Base-by-base conservation (phyloP, 1,140 invertebrate genomes). In the Schlechtendalia chinensis region DNA sequence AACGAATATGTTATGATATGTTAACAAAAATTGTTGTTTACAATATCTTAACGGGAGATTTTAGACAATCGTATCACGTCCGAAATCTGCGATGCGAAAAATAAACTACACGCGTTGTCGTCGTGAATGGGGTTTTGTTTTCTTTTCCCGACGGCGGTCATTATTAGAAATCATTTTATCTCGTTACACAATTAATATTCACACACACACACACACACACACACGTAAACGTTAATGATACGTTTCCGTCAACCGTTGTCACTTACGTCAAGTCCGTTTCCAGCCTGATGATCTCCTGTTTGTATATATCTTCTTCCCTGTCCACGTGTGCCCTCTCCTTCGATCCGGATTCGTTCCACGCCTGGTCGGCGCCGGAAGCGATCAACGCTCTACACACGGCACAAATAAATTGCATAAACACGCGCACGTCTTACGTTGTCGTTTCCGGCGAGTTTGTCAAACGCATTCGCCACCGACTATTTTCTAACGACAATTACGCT, bases 211-310 rank as follows among this genome's bases (percentile, higher is more conserved):
- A 12, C 47, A 11, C 14, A 29, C 27, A 16, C 24, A 17, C 27
- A 29, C 2, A 63, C n/a, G n/a, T n/a, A n/a, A n/a, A n/a, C n/a
- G n/a, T n/a, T n/a, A n/a, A n/a, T n/a, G n/a, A n/a, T n/a, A n/a
- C n/a, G n/a, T 63, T 24, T 47, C 24, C 14, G 39, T 69, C 12
- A 32, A 69, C 50, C 1, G 17, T n/a, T 69, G 65, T 50, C 69
- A 71, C 89, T 86, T 87, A 93, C 91, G 89, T 93, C 17, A 98
- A 88, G 88, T 97, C 95, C 84, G 95, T 96, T 87, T 97, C 95
- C 72, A 98, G 89, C 82, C 93, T 91, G 81, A 93, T 87, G 89
- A 96, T 95, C 86, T 97, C 95, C 84, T 95, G 93, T 83, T 93
- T 92, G 86, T 98, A 98, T 47, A 93, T 88, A 86, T 96, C 93